Evolutionary conservation across 92 coral and sea anemone species (phyloP), one percentile per base, ranked within the genome.

Genomic region (Phenganax subtilis): DNA sequence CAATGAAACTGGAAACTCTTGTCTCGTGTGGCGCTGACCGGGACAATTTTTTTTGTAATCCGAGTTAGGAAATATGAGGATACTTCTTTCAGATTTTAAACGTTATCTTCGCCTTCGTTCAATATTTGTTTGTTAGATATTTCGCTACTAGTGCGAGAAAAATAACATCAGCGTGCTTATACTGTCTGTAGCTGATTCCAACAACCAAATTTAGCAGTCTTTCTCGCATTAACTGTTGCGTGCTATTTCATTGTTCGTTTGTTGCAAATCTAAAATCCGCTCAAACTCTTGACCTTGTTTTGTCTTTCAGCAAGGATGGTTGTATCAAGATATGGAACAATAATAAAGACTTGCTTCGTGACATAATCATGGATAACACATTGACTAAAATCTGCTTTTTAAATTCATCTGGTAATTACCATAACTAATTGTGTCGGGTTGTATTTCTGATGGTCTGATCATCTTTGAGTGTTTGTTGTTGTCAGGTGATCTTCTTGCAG

Each of bases 401-500:
- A 10, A 75, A 75, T 51, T 57, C 67, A 8, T 56, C 80, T 54
- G 80, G 80, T 76, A 8, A 73, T 57, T 76, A 57, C 30, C 12
- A 14, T 11, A 55, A 28, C 12, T 2, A 56, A 5, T 58, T 55
- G 11, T 6, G n/a, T 29, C 25, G 29, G 12, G 30, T 47, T 28
- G 29, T 75, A 54, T 14, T 10, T 0, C 6, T 67, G 29, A 8
- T 67, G 0, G 1, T 27, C 10, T 54, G 44, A 44, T 14, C 30
- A n/a, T 11, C 20, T 27, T 12, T 54, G 11, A 25, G 54, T 53
- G 28, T 63, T 0, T 17, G 16, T 68, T 55, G 47, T 29, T 65
- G 69, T 76, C 75, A 94, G 98, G 98, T 0, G 98, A 94, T 69
- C 83, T 94, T 52, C 80, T 94, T 0, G 84, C 92, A 67, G 98